Percentiles rank a stretch among this genome's conserved stretches.
Conservation (phyloP, 2,797 vertebrate genomes). For the Sarcoramphus papa region DNA sequence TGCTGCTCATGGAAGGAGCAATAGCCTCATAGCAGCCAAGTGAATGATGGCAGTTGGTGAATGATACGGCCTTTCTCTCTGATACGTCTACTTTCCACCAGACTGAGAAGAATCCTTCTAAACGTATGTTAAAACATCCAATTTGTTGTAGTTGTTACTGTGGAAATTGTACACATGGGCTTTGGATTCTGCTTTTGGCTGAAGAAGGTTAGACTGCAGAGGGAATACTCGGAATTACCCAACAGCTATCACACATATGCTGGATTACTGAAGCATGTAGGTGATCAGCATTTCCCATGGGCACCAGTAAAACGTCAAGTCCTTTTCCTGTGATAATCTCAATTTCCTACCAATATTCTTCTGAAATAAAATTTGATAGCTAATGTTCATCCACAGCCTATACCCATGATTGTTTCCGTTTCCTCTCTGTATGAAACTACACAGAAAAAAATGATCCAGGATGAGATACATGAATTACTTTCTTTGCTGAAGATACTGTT, state of each 20-base stretch:
- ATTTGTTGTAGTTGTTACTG: not conserved
- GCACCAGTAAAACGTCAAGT: not conserved
- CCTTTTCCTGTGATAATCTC: not conserved
- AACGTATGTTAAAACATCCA: not conserved
- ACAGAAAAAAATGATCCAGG: not conserved
- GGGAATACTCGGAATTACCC: not conserved
- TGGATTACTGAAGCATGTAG: not conserved
- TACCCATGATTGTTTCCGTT: not conserved
- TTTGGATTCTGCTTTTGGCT: not conserved
- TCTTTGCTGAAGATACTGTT: not conserved
- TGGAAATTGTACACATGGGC: not conserved
- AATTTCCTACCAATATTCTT: not conserved
- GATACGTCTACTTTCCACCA: not conserved
- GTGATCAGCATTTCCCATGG: not conserved
- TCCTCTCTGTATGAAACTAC: not conserved
- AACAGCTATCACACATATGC: not conserved
- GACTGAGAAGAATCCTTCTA: not conserved
- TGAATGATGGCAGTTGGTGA: not conserved
- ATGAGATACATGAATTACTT: not conserved
- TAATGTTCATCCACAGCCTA: not conserved
- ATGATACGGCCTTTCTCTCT: not conserved
- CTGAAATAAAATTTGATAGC: not conserved
- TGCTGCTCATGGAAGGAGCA: not conserved
- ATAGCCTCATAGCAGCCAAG: not conserved
- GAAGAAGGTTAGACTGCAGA: not conserved